Conservation (phyloP, 1,140 invertebrate genomes). For the Bombus soroeensis region DNA sequence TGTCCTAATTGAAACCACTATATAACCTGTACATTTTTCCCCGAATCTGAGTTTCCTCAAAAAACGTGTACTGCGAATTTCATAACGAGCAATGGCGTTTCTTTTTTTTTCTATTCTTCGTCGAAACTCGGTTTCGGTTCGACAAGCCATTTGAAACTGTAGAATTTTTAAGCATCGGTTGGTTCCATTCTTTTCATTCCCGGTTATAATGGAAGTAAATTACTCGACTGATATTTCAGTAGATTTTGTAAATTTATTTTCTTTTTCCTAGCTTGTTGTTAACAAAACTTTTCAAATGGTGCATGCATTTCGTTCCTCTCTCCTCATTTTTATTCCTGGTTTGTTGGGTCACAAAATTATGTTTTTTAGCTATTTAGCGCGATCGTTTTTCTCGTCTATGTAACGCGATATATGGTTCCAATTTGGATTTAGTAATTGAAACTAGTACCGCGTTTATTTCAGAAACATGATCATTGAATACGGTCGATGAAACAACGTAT, state of each 20-base stretch:
- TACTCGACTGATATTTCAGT: not conserved
- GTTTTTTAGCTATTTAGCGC: no score
- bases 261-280: no score
- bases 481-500: not conserved
- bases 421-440: not conserved
- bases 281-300: not conserved
- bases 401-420: not conserved
- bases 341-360: not conserved
- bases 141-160: not conserved
- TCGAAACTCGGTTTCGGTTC: not conserved
- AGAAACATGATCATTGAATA: conserved; percentile 13
- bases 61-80: not conserved
- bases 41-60: not conserved
- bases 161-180: not conserved
- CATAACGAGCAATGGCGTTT: not conserved
- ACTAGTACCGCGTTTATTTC: not conserved
- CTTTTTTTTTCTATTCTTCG: not conserved
- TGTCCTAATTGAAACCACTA: not conserved
- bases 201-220: not conserved
- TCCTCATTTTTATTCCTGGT: no score
- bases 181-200: not conserved
- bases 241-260: not conserved
- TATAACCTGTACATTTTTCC: not conserved
- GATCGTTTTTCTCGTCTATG: not conserved
- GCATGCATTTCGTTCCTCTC: not conserved